Base-by-base conservation (phyloP, 1,140 invertebrate species). In the Drosophila equinoxialis region DNA sequence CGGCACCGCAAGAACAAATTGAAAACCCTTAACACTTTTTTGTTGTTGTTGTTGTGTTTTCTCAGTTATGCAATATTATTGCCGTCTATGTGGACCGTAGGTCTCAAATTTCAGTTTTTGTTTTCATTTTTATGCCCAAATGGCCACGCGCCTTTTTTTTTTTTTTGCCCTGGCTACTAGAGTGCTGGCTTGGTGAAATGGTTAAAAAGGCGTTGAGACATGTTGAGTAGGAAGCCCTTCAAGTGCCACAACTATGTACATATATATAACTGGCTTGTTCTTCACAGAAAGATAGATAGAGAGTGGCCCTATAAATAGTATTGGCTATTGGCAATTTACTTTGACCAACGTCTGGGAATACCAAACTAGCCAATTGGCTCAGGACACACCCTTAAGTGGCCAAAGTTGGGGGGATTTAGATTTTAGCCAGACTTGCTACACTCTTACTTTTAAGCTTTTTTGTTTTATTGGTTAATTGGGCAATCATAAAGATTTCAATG, bases 41-140 rank as follows among this genome's bases (percentile, higher is more conserved):
- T 48, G 13, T 37, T 37, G 8, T 37, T 35, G 26, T 23, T 23
- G 20, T 17, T 48, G 11, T 13, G 33, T 14, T 45, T 11, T 74
- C 62, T 59, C 69, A 63, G 70, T 76, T 76, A 61, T 65, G 74
- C 74, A 68, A 76, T 76, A 11, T 37, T 35, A 58, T n/a, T 30
- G 23, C 26, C 54, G 54, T 30, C 55, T 58, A 59, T 11, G n/a
- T 59, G 57, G 57, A 37, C 57, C 35, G 62, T 33, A 20, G 14
- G 10, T 48, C 66, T 65, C 74, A 55, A 64, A 65, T 76, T 76
- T 70, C 74, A 65, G 71, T 77, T 77, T 76, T 76, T 76, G 74
- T 76, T 76, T 76, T 76, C 73, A 70, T 71, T 77, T 77, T 77
- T 74, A 77, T 77, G 75, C 75, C 54, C 51, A 77, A 77, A 77